A percentile compares a stretch with the other conserved stretches of the same genome.
phyloP scores from a whole-genome alignment of 2,888 invertebrate genomes.

The Osmoderma eremita region DNA sequence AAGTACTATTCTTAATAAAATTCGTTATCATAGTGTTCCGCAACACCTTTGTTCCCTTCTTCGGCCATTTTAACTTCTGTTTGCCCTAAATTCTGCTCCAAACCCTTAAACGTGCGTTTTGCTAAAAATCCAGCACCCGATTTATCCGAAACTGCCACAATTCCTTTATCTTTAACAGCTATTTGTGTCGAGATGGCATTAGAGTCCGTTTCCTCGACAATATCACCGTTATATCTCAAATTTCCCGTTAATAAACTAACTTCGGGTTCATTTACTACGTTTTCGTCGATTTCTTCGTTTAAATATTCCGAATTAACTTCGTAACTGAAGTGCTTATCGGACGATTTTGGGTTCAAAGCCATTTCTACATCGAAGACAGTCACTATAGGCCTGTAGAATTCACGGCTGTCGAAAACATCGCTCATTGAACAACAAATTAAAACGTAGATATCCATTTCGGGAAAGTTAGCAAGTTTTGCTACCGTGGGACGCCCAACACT shows the following conservation, averaged over 20 bases:
- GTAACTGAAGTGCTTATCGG: constrained; percentile 62
- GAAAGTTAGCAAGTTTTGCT: constrained; percentile 94
- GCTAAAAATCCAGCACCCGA: constrained; percentile 74
- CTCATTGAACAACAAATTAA: constrained; percentile 93
- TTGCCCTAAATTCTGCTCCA: constrained; percentile 83
- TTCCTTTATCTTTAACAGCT: constrained; percentile 61
- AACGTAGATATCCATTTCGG: constrained; percentile 93
- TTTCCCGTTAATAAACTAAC: constrained; percentile 81
- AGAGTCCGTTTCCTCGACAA: constrained; percentile 47
- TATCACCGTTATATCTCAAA: constrained; percentile 62
- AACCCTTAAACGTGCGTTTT: constrained; percentile 83
- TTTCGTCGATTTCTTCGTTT: constrained; percentile 42
- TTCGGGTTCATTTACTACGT: constrained; percentile 64
- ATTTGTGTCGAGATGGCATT: constrained; percentile 50
- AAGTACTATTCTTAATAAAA: constrained; percentile 25
- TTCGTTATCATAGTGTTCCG: constrained; percentile 75
- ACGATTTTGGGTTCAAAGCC: constrained; percentile 73
- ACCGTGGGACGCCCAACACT: constrained; percentile 95
- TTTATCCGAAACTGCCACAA: constrained; percentile 65
- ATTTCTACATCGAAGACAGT: constrained; percentile 93
- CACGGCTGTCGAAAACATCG: constrained; percentile 82
- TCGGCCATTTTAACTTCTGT: constrained; percentile 74
- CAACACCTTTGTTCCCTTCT: constrained; percentile 81
- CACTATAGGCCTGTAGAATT: constrained; percentile 90
- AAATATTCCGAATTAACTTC: constrained; percentile 71